Conservation (phyloP, 2,797 vertebrate genomes). For the Gastrophryne carolinensis region DNA sequence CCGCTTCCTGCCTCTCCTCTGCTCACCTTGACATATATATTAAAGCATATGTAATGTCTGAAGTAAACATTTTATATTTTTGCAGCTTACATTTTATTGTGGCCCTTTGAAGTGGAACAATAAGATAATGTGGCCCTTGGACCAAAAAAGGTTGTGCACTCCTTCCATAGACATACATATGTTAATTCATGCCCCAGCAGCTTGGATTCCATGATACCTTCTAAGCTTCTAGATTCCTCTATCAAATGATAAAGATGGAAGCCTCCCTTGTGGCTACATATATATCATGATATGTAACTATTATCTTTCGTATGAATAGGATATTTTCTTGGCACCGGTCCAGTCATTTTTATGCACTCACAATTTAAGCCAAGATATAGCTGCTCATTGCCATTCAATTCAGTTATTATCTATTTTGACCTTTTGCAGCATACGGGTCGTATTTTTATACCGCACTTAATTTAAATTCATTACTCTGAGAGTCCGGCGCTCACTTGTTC, state of each 20-base stretch:
- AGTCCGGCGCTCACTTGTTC: neutral
- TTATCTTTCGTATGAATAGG: constrained; percentile 41
- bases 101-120: no score
- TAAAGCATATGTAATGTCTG: no score
- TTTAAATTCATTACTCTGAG: constrained; percentile 34
- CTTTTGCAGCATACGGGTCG: constrained; percentile 32
- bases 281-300: constrained; percentile 36
- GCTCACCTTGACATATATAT: no score
- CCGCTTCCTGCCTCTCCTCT: no score
- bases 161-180: no score
- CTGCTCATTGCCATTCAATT: constrained; percentile 41
- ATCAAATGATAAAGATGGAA: neutral
- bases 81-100: no score
- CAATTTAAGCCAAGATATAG: constrained; percentile 39
- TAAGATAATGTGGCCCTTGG: no score
- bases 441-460: constrained; percentile 40
- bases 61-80: no score
- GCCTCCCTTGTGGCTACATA: constrained; percentile 5
- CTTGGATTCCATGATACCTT: no score
- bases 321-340: constrained; percentile 31
- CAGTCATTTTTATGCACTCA: constrained; percentile 47
- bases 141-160: no score
- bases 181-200: no score
- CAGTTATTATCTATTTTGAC: constrained; percentile 47
- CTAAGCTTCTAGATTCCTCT: no score